Conservation (phyloP, 2,113 vertebrate genomes). For the Etia nguti region DNA sequence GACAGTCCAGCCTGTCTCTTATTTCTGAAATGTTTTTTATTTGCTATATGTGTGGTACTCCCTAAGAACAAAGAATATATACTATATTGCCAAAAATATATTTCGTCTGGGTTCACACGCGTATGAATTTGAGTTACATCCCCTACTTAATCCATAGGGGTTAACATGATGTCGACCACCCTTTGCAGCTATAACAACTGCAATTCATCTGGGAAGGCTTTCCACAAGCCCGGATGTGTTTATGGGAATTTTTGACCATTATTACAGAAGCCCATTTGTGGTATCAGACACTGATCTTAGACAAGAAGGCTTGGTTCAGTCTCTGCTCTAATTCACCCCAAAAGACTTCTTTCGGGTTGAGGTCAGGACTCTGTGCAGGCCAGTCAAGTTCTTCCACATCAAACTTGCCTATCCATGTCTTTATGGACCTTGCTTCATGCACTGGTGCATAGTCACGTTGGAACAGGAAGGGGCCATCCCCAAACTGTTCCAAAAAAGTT, state of each 20-base stretch:
- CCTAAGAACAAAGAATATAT: background rate
- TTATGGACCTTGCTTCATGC: no score
- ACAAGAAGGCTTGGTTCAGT: background rate
- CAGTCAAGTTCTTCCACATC: background rate
- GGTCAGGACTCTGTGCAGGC: background rate
- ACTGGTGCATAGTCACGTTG: no score
- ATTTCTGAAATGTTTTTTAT: background rate
- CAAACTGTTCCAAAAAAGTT: no score
- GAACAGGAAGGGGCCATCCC: no score
- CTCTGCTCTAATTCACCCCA: background rate
- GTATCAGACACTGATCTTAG: background rate
- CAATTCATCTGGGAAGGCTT: no score
- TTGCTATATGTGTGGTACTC: fast-evolving
- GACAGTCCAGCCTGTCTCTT: background rate
- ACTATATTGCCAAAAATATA: background rate
- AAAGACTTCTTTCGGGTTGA: no score
- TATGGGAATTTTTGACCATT: no score
- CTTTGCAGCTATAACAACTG: background rate
- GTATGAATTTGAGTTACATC: background rate
- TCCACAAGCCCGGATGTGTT: no score
- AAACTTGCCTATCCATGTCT: no score
- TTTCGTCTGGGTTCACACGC: background rate
- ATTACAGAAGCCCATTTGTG: background rate
- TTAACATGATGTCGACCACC: no score
- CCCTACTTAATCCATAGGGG: no score